Percentiles rank a stretch among this genome's conserved stretches.
Evolutionary conservation across 2,888 invertebrate species (phyloP).

Genomic region (Seira sanloemensis): DNA sequence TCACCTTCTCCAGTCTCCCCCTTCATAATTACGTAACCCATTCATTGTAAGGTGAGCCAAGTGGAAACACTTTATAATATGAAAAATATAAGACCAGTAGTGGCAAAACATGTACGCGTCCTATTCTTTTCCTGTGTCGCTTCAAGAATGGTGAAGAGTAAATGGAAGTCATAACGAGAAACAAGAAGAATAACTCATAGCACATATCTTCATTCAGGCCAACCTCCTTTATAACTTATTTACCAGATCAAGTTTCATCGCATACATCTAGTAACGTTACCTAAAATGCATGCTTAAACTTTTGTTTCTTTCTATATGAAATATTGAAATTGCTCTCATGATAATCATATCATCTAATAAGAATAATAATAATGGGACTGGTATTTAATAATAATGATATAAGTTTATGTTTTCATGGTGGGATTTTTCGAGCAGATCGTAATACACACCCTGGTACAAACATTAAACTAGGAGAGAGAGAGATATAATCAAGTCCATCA

Average conservation of each 20-base stretch:
- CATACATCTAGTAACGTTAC: not conserved
- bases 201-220: not conserved
- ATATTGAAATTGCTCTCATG: not conserved
- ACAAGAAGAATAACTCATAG: slow-evolving; percentile 24
- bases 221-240: slow-evolving; percentile 46
- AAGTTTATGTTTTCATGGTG: not conserved
- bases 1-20: slow-evolving; percentile 34
- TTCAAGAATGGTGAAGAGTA: slow-evolving; percentile 1
- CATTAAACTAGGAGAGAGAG: not conserved
- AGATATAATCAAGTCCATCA: not conserved
- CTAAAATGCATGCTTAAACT: not conserved
- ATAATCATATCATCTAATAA: not conserved
- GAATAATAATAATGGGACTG: not conserved
- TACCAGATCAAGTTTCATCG: not conserved
- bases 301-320: not conserved
- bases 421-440: slow-evolving; percentile 4
- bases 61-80: slow-evolving; percentile 15
- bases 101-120: not conserved
- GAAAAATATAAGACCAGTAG: slow-evolving; percentile 27
- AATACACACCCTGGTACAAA: slow-evolving; percentile 19
- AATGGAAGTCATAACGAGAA: slow-evolving; percentile 47
- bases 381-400: not conserved
- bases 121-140: not conserved
- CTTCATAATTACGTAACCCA: not conserved
- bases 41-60: slow-evolving; percentile 11